A percentile compares a stretch with the other conserved stretches of the same genome.
Evolutionary conservation across 2,888 invertebrate genomes (phyloP).

Genomic region (Encarsia formosa): DNA sequence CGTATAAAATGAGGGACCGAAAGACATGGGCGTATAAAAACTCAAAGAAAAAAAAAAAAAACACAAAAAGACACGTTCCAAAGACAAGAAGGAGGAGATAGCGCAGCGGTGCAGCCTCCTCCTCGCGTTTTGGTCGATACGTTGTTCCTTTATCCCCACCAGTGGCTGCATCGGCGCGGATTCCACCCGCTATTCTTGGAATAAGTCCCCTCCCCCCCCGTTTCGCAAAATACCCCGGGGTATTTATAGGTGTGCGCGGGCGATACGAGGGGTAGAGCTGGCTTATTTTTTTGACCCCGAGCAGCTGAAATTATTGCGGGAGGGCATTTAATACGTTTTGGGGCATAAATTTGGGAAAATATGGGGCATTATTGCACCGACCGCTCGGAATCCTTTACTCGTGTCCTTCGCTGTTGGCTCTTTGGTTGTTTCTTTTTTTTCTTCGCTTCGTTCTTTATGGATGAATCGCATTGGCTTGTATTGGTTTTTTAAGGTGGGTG

Average conservation of each 20-base stretch:
- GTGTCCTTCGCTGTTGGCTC: conserved; percentile 15
- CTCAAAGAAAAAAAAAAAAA: conserved; percentile 14
- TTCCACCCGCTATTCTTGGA: conserved; percentile 28
- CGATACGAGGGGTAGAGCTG: conserved; percentile 5
- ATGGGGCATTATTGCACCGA: conserved; percentile 46
- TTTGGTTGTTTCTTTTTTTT: conserved; percentile 1
- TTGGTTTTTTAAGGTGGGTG: too few relatives aligned
- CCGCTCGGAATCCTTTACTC: conserved; percentile 26
- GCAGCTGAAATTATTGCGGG: conserved; percentile 33
- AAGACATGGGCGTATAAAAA: conserved; percentile 4
- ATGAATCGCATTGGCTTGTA: conserved; percentile 11
- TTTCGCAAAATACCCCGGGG: conserved; percentile 44
- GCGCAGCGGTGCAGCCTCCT: too few relatives aligned
- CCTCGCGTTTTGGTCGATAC: too few relatives aligned
- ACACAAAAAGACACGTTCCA: background rate
- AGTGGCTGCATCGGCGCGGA: too few relatives aligned
- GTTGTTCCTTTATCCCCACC: too few relatives aligned
- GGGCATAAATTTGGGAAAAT: conserved; percentile 49
- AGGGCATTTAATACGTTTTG: conserved; percentile 49
- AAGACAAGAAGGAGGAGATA: too few relatives aligned
- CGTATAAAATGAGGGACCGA: conserved; percentile 4
- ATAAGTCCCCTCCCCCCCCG: conserved; percentile 22
- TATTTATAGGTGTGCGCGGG: background rate
- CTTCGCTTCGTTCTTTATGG: conserved; percentile 13
- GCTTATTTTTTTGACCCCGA: conserved; percentile 28